Evolutionary conservation across 1,140 invertebrate species (phyloP).

Genomic region (Berghia stephanieae): DNA sequence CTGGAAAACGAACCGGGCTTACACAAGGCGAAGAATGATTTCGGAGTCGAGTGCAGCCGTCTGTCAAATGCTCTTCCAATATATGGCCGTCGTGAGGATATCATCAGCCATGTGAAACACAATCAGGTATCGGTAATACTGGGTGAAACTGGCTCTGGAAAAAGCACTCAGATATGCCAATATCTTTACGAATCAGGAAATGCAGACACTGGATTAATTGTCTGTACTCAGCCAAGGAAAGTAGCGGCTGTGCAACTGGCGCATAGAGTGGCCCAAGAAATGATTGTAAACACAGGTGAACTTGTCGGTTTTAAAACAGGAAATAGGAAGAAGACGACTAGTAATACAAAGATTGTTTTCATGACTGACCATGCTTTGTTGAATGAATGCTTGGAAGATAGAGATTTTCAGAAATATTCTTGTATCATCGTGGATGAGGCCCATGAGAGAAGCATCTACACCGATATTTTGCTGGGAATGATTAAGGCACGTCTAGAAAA

Average conservation of each 20-base stretch:
- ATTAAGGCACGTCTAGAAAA: conserved; percentile 71
- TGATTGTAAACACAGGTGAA: conserved; percentile 48
- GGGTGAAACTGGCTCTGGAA: conserved; percentile 95
- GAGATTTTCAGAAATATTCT: conserved; percentile 71
- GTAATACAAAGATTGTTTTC: conserved; percentile 84
- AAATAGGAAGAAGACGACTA: conserved; percentile 76
- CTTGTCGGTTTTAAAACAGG: conserved; percentile 70
- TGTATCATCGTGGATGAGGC: conserved; percentile 95
- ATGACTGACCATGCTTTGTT: conserved; percentile 99
- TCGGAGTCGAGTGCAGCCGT: conserved; percentile 46
- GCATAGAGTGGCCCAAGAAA: conserved; percentile 53
- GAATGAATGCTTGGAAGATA: conserved; percentile 87
- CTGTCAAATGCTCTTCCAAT: conserved; percentile 51
- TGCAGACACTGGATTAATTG: conserved; percentile 76
- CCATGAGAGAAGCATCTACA: conserved; percentile 94
- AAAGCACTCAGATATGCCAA: conserved; percentile 60
- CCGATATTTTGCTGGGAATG: conserved; percentile 89
- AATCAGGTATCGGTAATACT: conserved; percentile 79
- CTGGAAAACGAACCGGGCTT: conserved; percentile 37
- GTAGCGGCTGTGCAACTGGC: conserved; percentile 60
- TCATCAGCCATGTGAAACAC: conserved; percentile 42
- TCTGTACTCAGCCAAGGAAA: conserved; percentile 68
- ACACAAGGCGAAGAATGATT: conserved; percentile 35
- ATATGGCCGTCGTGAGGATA: conserved; percentile 49
- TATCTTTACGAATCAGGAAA: conserved; percentile 65